These are phyloP conservation scores for Rhopalosiphum nymphaeae DNA, from an alignment of 2,888 invertebrate species.

Conservation along the genomic window DNA sequence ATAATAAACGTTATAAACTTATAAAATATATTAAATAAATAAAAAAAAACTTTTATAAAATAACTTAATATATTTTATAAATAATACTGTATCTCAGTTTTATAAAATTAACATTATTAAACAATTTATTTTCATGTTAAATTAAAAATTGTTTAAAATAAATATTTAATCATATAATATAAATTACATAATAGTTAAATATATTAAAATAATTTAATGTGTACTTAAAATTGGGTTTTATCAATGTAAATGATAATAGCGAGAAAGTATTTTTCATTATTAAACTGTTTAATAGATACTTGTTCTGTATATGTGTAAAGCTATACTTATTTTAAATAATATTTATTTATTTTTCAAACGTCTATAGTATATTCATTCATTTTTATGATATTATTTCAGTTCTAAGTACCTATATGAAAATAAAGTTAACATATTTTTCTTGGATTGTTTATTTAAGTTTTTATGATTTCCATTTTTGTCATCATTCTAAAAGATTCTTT, in stretches of 20 bases:
- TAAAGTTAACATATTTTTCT: background rate
- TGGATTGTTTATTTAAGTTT: background rate
- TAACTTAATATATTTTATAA: background rate
- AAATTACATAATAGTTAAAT: background rate
- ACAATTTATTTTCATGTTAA: background rate
- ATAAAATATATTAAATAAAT: background rate
- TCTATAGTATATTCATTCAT: background rate
- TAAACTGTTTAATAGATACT: background rate
- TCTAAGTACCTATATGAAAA: background rate
- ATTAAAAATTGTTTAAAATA: background rate
- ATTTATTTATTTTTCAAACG: background rate
- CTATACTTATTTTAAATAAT: background rate
- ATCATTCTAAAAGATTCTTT: conserved; percentile 25
- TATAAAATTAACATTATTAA: background rate
- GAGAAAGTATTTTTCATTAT: background rate
- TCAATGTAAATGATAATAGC: background rate
- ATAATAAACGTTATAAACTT: background rate
- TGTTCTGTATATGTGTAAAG: background rate
- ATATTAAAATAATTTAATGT: background rate
- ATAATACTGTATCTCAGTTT: background rate
- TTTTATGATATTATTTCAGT: background rate
- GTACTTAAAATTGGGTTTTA: background rate
- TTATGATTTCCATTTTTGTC: background rate
- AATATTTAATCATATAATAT: background rate
- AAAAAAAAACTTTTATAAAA: background rate